Evolutionary conservation across 92 coral and sea anemone species (phyloP).

Genomic region (Actinostola sp.): DNA sequence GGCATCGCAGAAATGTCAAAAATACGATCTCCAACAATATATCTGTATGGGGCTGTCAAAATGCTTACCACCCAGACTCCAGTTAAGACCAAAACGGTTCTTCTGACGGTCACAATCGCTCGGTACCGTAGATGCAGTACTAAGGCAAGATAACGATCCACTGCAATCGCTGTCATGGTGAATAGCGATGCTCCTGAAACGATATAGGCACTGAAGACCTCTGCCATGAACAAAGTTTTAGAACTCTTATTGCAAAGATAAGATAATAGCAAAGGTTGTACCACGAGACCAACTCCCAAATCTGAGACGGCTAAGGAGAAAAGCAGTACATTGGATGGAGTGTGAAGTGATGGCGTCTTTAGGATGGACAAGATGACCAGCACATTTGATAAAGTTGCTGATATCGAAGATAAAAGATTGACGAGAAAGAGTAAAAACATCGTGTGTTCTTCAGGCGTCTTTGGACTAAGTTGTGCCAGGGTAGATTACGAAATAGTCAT

Average conservation of each 20-base stretch:
- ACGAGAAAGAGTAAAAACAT: too few relatives aligned
- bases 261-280: not conserved
- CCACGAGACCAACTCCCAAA: not conserved
- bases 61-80: not conserved
- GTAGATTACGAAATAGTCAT: too few relatives aligned
- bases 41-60: too few relatives aligned
- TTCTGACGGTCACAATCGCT: conserved; percentile 1
- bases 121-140: conserved; percentile 13
- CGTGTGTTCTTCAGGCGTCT: too few relatives aligned
- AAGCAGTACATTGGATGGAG: too few relatives aligned
- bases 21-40: too few relatives aligned
- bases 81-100: not conserved
- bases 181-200: not conserved
- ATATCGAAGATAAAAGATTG: too few relatives aligned
- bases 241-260: not conserved
- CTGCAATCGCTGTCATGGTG: conserved; percentile 11
- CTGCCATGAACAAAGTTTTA: not conserved
- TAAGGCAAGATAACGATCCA: conserved; percentile 24
- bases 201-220: not conserved
- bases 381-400: too few relatives aligned
- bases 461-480: too few relatives aligned
- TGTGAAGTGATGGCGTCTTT: too few relatives aligned
- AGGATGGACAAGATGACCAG: too few relatives aligned
- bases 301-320: conserved; percentile 1
- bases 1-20: not conserved